Conservation (phyloP, 2,113 vertebrate genomes). For the Mastomys coucha region DNA sequence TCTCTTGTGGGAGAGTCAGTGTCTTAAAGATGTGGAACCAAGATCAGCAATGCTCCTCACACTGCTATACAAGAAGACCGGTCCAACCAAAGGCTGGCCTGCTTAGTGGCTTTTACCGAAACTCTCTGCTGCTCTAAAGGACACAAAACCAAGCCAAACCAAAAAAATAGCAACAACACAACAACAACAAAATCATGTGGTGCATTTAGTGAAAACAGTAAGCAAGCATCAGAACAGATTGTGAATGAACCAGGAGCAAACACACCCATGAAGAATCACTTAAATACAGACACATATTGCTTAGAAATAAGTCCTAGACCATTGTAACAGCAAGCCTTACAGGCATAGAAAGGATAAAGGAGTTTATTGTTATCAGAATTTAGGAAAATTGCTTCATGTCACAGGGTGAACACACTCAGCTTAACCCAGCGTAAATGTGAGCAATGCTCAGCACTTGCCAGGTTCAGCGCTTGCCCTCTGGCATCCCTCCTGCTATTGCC, state of each 20-base stretch:
- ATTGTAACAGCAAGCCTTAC: background rate
- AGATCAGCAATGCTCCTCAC: background rate
- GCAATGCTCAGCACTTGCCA: background rate
- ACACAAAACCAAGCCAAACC: background rate
- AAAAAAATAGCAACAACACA: background rate
- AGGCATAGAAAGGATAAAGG: background rate
- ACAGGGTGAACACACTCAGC: background rate
- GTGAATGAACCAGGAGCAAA: background rate
- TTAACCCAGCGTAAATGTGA: background rate
- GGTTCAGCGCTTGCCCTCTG: background rate
- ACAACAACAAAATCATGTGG: background rate
- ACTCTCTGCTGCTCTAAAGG: background rate
- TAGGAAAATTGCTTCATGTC: background rate
- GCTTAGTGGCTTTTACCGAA: background rate
- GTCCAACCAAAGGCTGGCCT: no score
- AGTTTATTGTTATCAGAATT: background rate
- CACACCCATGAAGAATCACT: background rate
- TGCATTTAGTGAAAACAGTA: background rate
- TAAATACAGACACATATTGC: background rate
- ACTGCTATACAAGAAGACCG: background rate
- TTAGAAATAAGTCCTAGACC: background rate
- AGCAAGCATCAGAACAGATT: background rate
- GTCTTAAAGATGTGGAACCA: background rate
- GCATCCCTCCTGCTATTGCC: background rate
- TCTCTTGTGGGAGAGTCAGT: background rate